Evolutionary conservation across 2,113 vertebrate species (phyloP).

Genomic region (Phyllostomus hastatus): DNA sequence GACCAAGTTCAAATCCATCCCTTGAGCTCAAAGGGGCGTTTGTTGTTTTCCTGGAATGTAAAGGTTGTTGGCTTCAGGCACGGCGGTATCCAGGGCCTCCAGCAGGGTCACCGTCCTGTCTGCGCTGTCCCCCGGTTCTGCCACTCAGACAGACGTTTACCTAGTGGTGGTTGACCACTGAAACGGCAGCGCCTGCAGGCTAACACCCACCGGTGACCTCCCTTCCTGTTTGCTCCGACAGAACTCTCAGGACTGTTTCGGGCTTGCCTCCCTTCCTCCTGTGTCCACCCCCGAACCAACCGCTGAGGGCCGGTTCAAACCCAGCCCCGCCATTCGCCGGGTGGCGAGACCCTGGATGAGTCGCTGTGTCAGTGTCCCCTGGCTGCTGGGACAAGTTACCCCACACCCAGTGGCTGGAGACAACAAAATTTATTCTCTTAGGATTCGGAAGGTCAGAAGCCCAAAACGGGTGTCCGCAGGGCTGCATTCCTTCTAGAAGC

Average conservation of each 20-base stretch:
- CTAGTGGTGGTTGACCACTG: not conserved
- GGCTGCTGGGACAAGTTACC: not conserved
- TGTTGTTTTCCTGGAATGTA: not conserved
- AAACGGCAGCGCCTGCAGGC: not conserved
- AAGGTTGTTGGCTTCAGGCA: not conserved
- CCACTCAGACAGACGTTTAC: not conserved
- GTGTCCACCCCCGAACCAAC: rapidly evolving
- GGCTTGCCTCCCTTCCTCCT: not conserved
- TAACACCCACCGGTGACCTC: rapidly evolving
- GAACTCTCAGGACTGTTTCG: not conserved
- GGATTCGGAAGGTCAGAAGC: not conserved
- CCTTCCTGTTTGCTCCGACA: not conserved
- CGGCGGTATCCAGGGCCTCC: not conserved
- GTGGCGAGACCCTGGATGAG: rapidly evolving
- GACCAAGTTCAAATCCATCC: not conserved
- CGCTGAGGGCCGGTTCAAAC: not conserved
- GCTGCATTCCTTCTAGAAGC: not conserved
- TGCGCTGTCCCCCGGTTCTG: not conserved
- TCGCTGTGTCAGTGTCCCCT: rapidly evolving
- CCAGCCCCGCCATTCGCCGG: rapidly evolving
- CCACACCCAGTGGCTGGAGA: not conserved
- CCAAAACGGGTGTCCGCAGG: rapidly evolving
- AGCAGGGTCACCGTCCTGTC: rapidly evolving
- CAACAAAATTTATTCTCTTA: not conserved
- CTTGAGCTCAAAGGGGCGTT: not conserved